Evolutionary conservation across 2,888 invertebrate species (phyloP).

Genomic region (Synanthedon formicaeformis): DNA sequence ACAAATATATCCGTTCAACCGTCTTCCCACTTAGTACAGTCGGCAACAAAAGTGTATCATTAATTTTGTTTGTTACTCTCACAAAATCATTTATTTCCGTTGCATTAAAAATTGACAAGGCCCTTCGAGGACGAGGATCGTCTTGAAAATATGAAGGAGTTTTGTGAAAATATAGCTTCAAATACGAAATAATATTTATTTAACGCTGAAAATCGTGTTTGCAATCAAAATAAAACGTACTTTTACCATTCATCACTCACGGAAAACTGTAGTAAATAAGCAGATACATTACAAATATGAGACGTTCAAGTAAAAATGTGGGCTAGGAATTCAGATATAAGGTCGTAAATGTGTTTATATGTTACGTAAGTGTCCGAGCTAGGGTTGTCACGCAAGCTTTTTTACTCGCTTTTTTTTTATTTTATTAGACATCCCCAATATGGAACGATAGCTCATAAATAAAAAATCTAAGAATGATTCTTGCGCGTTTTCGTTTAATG

Average conservation of each 20-base stretch:
- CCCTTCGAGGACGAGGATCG: no score
- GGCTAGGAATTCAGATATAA: neutral
- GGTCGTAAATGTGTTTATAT: neutral
- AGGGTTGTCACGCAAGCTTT: neutral
- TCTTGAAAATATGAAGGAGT: no score
- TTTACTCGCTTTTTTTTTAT: no score
- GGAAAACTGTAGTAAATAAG: neutral
- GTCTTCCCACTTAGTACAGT: no score
- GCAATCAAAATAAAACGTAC: neutral
- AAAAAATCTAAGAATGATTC: no score
- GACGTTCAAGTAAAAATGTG: neutral
- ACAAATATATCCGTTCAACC: no score
- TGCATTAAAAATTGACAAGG: neutral
- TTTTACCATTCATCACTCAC: neutral
- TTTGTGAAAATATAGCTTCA: no score
- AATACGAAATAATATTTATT: neutral
- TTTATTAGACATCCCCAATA: no score
- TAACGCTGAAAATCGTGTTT: neutral
- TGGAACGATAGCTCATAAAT: no score
- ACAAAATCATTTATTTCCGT: neutral
- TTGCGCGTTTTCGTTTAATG: no score
- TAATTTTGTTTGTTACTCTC: neutral
- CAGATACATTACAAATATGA: neutral
- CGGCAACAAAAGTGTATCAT: neutral
- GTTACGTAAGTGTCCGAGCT: neutral